Evolutionary conservation across 2,113 vertebrate genomes (phyloP), one percentile per base, ranked within the genome.

Genomic region (Ranitomeya imitator): DNA sequence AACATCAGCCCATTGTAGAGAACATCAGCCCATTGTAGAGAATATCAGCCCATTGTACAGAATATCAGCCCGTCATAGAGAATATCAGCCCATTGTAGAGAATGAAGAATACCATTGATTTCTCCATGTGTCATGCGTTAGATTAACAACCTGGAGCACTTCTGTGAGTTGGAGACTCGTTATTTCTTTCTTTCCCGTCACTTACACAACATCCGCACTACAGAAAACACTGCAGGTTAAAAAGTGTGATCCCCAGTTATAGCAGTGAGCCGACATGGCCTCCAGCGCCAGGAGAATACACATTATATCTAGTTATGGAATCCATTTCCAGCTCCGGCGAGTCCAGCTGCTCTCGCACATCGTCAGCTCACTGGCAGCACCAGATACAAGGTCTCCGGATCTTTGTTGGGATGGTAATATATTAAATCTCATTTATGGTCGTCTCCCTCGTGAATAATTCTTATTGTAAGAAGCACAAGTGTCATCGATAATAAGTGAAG

Each of bases 371-470:
- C 37, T 37, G 79, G 15, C 26, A 1, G 79, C n/a, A 23, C 79
- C 79, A 14, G 15, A 57, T 15, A 19, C 7, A 26, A 19, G 59
- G 18, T 55, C 57, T 55, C 1, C 57, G 12, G 8, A 61, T 60
- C 57, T 26, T 81, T 81, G 54, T 60, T 81, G 57, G 23, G 51
- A 37, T 80, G 55, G 54, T 45, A 61, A 81, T 7, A 61, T 81
- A 81, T 37, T 81, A 81, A 81, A 10, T 59, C 79, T 61, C 59
- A 61, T 57, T 37, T 57, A 61, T 8, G 31, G 79, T 21, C 2
- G 55, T 19, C 31, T 81, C 23, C 31, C 16, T 60, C 19, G 14
- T 81, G 26, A 81, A 81, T 37, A 60, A 37, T 81, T 57, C 55
- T 81, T 61, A 26, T 81, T 81, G 26, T 60, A 61, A n/a, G 19